Evolutionary conservation across 1,140 invertebrate genomes (phyloP).

Genomic region (Aphaenogaster floridana): DNA sequence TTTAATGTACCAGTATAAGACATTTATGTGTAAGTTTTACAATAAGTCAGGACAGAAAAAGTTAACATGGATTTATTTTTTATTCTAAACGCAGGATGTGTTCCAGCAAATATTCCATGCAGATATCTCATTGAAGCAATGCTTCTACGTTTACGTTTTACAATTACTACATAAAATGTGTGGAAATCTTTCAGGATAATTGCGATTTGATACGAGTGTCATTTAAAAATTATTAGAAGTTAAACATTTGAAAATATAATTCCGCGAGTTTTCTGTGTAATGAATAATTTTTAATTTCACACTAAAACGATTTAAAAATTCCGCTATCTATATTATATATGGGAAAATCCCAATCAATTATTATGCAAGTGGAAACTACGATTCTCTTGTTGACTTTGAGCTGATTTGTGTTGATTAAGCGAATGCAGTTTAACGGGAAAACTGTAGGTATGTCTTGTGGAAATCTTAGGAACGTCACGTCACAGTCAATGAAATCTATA

Average conservation of each 20-base stretch:
- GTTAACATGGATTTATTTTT: background rate
- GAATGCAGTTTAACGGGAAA: background rate
- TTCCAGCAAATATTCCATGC: background rate
- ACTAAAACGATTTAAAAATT: too few relatives aligned
- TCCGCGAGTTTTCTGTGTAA: too few relatives aligned
- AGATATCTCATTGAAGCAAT: background rate
- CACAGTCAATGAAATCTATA: background rate
- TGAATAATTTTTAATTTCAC: too few relatives aligned
- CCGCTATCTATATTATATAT: background rate
- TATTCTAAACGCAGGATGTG: background rate
- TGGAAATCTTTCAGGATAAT: background rate
- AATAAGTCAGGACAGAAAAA: background rate
- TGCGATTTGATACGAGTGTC: background rate
- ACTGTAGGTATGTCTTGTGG: background rate
- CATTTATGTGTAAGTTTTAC: conserved; percentile 14
- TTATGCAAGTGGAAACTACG: background rate
- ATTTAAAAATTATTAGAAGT: conserved; percentile 4
- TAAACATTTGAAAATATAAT: too few relatives aligned
- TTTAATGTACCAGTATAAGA: conserved; percentile 7
- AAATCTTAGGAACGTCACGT: background rate
- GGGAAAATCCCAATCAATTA: background rate
- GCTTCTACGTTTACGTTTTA: background rate
- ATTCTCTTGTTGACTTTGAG: background rate
- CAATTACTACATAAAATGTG: background rate
- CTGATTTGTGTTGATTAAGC: background rate